A percentile compares a stretch with the other conserved stretches of the same genome.
phyloP scores from a whole-genome alignment of 2,113 vertebrate genomes.

The Trogon surrucura region DNA sequence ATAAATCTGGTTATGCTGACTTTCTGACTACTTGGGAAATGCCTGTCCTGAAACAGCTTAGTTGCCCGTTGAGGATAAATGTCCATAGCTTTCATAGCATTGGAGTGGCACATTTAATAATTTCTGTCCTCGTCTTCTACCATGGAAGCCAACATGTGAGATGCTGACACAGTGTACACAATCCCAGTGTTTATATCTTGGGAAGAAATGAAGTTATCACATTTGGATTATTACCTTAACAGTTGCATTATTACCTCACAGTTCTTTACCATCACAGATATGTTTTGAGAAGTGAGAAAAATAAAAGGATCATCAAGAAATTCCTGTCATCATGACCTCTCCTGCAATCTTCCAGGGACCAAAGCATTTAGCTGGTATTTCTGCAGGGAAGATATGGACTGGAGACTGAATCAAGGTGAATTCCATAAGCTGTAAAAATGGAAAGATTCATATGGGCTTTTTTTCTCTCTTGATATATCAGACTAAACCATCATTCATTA shows the following conservation, averaged over 20 bases:
- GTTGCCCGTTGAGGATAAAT: neutral
- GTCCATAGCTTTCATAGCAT: neutral
- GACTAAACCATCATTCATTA: neutral
- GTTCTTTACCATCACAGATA: neutral
- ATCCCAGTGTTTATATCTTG: rapidly evolving
- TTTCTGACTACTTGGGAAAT: neutral
- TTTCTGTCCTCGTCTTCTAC: neutral
- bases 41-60: neutral
- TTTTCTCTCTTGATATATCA: neutral
- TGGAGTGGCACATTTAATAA: neutral
- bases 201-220: neutral
- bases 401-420: neutral
- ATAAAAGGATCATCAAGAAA: neutral
- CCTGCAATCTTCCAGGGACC: neutral
- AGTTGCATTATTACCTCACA: neutral
- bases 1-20: neutral
- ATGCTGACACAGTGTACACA: neutral
- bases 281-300: neutral
- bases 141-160: neutral
- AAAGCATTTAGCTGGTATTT: neutral
- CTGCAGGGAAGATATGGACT: neutral
- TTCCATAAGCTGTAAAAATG: neutral
- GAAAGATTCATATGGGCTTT: neutral
- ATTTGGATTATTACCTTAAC: neutral
- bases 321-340: neutral